Conservation (phyloP, 2,888 invertebrate species). For the Mesodorylaimus sp. region DNA sequence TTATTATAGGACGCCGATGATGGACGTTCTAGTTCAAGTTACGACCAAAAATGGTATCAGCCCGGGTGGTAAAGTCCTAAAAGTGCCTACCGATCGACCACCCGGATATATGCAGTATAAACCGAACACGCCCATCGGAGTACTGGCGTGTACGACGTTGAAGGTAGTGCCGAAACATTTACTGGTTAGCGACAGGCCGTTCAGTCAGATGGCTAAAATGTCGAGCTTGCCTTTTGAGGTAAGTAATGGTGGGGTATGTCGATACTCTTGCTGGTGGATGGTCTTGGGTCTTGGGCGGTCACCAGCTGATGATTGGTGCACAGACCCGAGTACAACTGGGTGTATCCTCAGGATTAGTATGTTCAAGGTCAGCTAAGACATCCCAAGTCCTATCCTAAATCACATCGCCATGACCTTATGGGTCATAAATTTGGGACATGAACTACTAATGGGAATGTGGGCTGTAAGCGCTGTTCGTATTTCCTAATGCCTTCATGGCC, state of each 20-base stretch:
- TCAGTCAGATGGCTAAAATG: background rate
- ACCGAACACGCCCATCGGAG: slow-evolving; percentile 53
- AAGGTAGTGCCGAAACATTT: background rate
- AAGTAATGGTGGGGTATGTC: no score
- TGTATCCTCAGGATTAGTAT: background rate
- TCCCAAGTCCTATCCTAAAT: background rate
- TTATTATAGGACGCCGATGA: slow-evolving; percentile 50
- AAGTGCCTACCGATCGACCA: slow-evolving; percentile 43
- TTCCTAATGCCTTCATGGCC: no score
- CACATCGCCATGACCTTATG: no score
- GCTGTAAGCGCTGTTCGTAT: no score
- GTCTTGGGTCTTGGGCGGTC: no score
- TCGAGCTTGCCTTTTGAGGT: background rate
- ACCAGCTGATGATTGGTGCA: no score
- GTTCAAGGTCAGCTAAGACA: background rate
- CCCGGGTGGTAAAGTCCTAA: slow-evolving; percentile 47
- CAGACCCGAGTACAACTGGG: background rate
- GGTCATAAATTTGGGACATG: no score
- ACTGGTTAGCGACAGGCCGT: background rate
- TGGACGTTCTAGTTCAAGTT: slow-evolving; percentile 54
- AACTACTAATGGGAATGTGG: no score
- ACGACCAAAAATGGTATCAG: slow-evolving; percentile 43
- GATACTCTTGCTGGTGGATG: no score
- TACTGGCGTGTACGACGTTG: background rate
- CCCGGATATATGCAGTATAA: slow-evolving; percentile 43